Conservation (phyloP, 1,140 invertebrate genomes). For the Samia ricini region DNA sequence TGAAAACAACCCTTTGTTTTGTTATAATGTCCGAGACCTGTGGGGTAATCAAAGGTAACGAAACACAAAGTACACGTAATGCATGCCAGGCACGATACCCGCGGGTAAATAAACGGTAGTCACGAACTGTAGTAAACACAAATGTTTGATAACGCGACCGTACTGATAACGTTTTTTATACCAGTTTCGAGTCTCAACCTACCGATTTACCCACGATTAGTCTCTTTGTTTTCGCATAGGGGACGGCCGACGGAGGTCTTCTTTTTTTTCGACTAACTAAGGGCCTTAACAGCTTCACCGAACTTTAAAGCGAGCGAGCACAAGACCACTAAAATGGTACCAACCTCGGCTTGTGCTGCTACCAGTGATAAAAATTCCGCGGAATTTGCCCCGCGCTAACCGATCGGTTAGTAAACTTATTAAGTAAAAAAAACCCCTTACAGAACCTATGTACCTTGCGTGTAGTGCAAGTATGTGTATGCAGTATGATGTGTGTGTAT, state of each 20-base stretch:
- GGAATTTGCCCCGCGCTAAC: no score
- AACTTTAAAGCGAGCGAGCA: no score
- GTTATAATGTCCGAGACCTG: not conserved
- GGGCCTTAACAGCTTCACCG: no score
- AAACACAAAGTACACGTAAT: not conserved
- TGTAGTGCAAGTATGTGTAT: no score
- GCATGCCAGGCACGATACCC: not conserved
- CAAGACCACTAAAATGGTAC: no score
- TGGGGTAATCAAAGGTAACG: not conserved
- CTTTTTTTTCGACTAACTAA: no score
- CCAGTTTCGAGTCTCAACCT: not conserved
- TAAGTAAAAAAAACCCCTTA: no score
- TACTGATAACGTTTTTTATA: not conserved
- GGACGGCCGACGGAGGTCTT: not conserved
- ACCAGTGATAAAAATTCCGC: no score
- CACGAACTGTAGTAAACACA: not conserved
- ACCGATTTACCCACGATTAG: not conserved
- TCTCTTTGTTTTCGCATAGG: not conserved
- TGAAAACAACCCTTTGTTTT: not conserved
- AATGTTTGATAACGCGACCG: not conserved
- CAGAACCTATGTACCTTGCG: no score
- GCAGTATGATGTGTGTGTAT: no score
- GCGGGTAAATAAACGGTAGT: not conserved
- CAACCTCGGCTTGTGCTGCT: no score
- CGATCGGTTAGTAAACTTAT: no score